Evolutionary conservation across 2,113 vertebrate genomes (phyloP), one percentile per base, ranked within the genome.

Genomic region (Raphicerus campestris): DNA sequence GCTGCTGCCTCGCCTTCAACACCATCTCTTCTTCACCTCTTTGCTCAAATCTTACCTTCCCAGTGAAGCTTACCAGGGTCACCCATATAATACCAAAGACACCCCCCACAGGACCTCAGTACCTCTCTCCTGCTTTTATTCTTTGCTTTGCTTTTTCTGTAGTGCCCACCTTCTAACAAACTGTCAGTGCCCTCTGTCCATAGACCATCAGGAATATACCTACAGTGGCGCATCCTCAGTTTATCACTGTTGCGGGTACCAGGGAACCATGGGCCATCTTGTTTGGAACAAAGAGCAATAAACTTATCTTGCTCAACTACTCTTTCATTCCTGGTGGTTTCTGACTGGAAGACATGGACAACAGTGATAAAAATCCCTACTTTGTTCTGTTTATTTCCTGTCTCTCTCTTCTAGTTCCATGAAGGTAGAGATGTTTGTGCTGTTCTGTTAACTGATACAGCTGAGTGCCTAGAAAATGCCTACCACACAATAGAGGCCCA

Each of bases 231-330:
- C 66, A 19, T 2, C n/a, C 35, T 58, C 55, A 77, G n/a, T 47
- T 86, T 86, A 26, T 45, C 20, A 30, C 20, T 19, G 14, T 10
- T 28, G 16, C 89, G 22, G 22, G 32, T 1, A 35, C 10, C 55
- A 49, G 60, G 47, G 8, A n/a, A 7, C 3, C 8, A 0, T 16
- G 7, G 19, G 45, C 3, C 10, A 2, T 30, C 24, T 47, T 20
- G 49, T 14, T 22, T 1, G 0, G 10, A 39, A 22, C 15, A 30
- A 6, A 2, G n/a, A 78, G 30, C 35, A 77, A 19, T 47, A 78
- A 78, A 35, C 19, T 53, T 26, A 83, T 30, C 22, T 2, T n/a
- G 17, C 30, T 42, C 61, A 32, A 15, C 1, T 32, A 8, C 14
- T 24, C 28, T 10, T 26, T 13, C 30, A 1, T 19, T 77, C 49